These are phyloP conservation scores for Telmatochromis sp. DNA, from an alignment of 2,113 vertebrate genomes.

Conservation along the genomic window DNA sequence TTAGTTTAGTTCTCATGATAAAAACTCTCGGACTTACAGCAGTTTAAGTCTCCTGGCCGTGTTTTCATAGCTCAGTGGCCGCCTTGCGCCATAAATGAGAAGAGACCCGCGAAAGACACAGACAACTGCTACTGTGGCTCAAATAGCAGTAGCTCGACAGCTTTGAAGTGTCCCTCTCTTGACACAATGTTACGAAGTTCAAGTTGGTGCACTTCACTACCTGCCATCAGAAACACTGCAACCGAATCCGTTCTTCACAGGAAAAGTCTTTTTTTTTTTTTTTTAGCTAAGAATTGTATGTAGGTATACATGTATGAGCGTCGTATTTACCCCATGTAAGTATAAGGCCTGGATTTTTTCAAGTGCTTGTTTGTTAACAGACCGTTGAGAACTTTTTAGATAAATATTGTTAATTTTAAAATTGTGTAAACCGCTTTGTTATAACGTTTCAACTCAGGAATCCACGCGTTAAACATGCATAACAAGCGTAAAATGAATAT, in stretches of 20 bases:
- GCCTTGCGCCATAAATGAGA: slow-evolving; percentile 35
- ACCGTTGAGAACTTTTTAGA: neutral
- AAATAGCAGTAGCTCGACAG: slow-evolving; percentile 41
- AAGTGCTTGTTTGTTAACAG: neutral
- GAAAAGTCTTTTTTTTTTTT: neutral
- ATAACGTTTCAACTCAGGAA: neutral
- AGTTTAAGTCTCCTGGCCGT: neutral
- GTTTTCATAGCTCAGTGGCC: slow-evolving; percentile 31
- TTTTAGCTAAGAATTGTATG: neutral
- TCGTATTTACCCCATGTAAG: neutral
- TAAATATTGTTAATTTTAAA: neutral
- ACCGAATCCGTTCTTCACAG: neutral
- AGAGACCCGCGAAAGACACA: slow-evolving; percentile 46
- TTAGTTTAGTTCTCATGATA: neutral
- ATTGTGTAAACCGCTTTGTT: neutral
- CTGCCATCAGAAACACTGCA: neutral
- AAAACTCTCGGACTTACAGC: neutral
- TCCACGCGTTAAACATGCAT: neutral
- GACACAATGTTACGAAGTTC: slow-evolving; percentile 44
- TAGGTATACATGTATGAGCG: neutral
- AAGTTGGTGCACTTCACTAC: slow-evolving; percentile 21
- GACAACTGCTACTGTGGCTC: slow-evolving; percentile 70
- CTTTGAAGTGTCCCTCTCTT: slow-evolving; percentile 40
- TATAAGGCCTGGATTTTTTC: neutral
- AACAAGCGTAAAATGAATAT: neutral